Percentiles rank a stretch among this genome's conserved stretches.
These are phyloP conservation scores for Epistrophe eligans DNA, from an alignment of 2,888 invertebrate species.

Conservation along the genomic window DNA sequence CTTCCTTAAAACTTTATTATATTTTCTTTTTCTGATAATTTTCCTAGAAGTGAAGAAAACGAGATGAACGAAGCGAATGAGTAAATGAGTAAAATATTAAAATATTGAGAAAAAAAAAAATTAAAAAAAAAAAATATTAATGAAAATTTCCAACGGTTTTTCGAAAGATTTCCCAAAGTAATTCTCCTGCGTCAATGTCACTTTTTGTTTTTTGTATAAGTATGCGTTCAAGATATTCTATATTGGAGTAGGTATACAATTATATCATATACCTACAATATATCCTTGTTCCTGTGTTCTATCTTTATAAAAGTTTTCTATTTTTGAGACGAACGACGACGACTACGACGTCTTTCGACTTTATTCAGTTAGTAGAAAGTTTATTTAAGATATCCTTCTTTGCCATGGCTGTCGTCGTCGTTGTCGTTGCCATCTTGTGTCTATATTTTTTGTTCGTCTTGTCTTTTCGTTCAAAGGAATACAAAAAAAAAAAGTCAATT, in stretches of 20 bases:
- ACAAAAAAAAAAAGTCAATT: constrained; percentile 53
- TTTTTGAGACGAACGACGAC: constrained; percentile 55
- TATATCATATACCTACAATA: neutral
- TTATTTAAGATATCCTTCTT: constrained; percentile 55
- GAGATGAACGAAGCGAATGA: neutral
- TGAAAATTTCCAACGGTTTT: constrained; percentile 69
- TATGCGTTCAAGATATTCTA: constrained; percentile 9
- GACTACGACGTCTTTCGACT: constrained; percentile 73
- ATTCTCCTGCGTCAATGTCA: constrained; percentile 32
- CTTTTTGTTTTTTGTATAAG: neutral
- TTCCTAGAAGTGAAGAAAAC: neutral
- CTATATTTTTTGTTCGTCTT: constrained; percentile 41
- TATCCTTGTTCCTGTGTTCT: constrained; percentile 26
- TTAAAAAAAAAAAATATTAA: constrained; percentile 64
- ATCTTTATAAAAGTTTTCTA: constrained; percentile 28
- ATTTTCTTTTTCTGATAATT: constrained; percentile 14
- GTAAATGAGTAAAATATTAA: constrained; percentile 39
- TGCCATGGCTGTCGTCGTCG: constrained; percentile 26
- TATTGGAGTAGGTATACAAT: neutral
- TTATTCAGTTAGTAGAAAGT: constrained; percentile 72
- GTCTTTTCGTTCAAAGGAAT: constrained; percentile 22
- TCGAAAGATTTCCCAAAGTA: constrained; percentile 57
- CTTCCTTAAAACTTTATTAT: constrained; percentile 23
- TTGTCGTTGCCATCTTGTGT: constrained; percentile 32
- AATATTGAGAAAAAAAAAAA: too few species aligned